Evolutionary conservation across 2,113 vertebrate species (phyloP).

Genomic region (Coptodon bakossiorum): DNA sequence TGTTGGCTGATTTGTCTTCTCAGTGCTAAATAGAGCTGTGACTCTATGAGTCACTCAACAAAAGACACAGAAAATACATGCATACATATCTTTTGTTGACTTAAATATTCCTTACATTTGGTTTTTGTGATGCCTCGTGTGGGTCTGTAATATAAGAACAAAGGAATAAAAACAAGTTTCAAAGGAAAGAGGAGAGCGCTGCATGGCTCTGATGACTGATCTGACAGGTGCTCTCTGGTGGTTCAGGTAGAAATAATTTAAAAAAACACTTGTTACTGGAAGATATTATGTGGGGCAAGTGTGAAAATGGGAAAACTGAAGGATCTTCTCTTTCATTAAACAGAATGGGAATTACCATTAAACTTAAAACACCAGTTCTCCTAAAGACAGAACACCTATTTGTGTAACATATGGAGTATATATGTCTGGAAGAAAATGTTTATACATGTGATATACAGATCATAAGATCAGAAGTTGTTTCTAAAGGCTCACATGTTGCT

Average conservation of each 20-base stretch:
- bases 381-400: neutral
- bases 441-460: neutral
- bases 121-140: neutral
- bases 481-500: accelerated
- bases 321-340: neutral
- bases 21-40: neutral
- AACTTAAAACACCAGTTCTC: neutral
- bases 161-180: neutral
- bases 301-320: neutral
- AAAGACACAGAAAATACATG: neutral
- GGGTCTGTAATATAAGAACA: neutral
- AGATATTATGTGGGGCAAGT: neutral
- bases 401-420: neutral
- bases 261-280: neutral
- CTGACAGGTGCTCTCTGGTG: neutral
- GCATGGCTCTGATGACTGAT: neutral
- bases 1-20: neutral
- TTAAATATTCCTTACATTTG: accelerated
- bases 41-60: neutral
- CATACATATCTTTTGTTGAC: neutral
- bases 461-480: neutral
- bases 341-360: neutral
- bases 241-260: neutral
- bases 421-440: neutral
- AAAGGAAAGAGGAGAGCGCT: neutral